These are phyloP conservation scores for Doryteuthis pealeii DNA, from an alignment of 1,140 invertebrate genomes.

Conservation along the genomic window DNA sequence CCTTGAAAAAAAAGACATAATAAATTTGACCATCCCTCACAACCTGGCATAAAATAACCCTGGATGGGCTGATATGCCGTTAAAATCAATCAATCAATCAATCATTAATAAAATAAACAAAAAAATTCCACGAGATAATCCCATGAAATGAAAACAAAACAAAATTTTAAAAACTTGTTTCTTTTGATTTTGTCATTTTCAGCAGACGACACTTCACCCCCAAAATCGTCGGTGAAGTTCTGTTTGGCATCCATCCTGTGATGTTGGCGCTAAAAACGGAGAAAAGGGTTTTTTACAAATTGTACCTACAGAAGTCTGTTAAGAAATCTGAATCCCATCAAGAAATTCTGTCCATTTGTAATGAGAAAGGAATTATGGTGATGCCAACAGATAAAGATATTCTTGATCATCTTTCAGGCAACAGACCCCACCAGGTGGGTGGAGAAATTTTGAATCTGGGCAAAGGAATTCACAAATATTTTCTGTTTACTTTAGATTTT, in stretches of 20 bases:
- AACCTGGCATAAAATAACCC: no score
- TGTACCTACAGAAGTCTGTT: slow-evolving; percentile 22
- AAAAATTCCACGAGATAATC: no score
- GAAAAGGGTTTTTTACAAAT: slow-evolving; percentile 30
- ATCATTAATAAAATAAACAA: no score
- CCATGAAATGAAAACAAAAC: no score
- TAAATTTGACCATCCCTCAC: no score
- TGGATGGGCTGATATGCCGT: no score
- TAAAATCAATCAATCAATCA: no score
- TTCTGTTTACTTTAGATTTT: no score
- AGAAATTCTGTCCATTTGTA: not conserved
- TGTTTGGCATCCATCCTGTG: slow-evolving; percentile 51
- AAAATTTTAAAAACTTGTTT: no score
- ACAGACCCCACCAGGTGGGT: slow-evolving; percentile 41
- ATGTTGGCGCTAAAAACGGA: slow-evolving; percentile 35
- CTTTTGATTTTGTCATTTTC: not conserved
- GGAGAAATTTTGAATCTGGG: no score
- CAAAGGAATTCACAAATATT: no score
- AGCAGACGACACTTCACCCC: not conserved
- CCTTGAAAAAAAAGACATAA: no score
- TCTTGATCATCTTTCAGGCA: slow-evolving; percentile 28
- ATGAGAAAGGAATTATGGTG: slow-evolving; percentile 18
- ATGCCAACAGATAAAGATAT: slow-evolving; percentile 15
- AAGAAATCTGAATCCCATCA: slow-evolving; percentile 11
- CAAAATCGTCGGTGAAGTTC: slow-evolving; percentile 32